Conservation (phyloP, 2,888 invertebrate genomes). For the Eurytoma californica region DNA sequence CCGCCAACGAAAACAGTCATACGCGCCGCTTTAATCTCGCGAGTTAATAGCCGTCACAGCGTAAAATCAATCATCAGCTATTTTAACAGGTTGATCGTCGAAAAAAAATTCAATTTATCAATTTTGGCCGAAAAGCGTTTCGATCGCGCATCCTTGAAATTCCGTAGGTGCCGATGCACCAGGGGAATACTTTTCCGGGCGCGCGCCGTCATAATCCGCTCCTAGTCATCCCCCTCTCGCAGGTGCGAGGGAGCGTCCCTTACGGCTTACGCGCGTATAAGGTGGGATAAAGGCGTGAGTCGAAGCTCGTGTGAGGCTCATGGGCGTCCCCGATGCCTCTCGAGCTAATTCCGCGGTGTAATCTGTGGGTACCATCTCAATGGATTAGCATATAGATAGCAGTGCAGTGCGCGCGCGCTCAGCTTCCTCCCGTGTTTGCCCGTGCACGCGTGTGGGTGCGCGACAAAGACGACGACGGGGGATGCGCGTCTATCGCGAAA, state of each 20-base stretch:
- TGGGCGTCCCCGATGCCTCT: constrained; percentile 55
- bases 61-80: too few species aligned
- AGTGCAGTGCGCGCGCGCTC: constrained; percentile 55
- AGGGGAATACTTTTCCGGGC: too few species aligned
- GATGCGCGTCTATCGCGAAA: constrained; percentile 23
- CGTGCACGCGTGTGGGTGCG: background rate
- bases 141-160: too few species aligned
- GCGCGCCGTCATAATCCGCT: constrained; percentile 16
- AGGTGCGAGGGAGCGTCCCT: constrained; percentile 58
- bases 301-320: background rate
- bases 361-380: constrained; percentile 75
- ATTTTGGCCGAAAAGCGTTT: too few species aligned
- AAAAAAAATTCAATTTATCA: too few species aligned
- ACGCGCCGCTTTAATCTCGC: background rate
- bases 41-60: too few species aligned
- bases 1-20: background rate
- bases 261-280: constrained; percentile 65
- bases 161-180: too few species aligned
- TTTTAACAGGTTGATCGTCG: too few species aligned
- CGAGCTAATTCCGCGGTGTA: constrained; percentile 74
- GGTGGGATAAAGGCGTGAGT: constrained; percentile 66
- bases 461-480: constrained; percentile 37
- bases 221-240: constrained; percentile 17
- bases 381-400: constrained; percentile 76
- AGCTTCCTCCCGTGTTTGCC: background rate